phyloP scores from a whole-genome alignment of 2,113 vertebrate species.

The Microcebus griseorufus region DNA sequence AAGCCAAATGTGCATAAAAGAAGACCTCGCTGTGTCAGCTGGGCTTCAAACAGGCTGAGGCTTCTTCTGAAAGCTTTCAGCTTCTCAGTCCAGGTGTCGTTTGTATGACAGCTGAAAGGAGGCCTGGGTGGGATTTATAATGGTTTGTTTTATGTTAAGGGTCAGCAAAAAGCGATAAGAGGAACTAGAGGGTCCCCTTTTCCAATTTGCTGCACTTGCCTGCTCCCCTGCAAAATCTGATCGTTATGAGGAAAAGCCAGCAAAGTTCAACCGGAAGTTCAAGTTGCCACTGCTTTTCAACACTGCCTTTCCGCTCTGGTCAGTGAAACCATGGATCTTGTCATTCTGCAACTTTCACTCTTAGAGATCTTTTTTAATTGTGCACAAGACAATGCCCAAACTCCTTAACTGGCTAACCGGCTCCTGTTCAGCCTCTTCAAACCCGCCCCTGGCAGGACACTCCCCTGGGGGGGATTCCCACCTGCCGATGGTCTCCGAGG shows the following conservation, averaged over 20 bases:
- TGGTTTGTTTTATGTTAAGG: slow-evolving; percentile 7
- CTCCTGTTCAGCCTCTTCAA: neutral
- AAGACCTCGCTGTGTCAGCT: neutral
- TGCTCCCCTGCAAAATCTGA: neutral
- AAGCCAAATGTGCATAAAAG: neutral
- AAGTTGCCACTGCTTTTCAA: neutral
- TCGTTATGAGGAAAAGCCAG: neutral
- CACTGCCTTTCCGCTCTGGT: neutral
- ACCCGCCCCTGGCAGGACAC: neutral
- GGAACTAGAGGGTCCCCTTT: neutral
- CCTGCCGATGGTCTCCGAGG: fast-evolving
- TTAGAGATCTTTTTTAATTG: fast-evolving
- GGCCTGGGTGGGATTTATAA: neutral
- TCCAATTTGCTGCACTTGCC: neutral
- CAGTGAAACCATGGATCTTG: neutral
- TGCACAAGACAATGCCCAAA: neutral
- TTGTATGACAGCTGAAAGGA: neutral
- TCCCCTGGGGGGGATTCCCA: neutral
- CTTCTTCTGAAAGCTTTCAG: neutral
- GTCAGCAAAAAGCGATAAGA: slow-evolving; percentile 10
- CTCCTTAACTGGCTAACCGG: neutral
- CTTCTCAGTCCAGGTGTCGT: fast-evolving
- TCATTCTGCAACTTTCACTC: too few relatives aligned
- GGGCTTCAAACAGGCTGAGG: neutral
- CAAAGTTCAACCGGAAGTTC: neutral